Percentiles rank a stretch among this genome's conserved stretches.
These are phyloP conservation scores for Esperia sulphurella DNA, from an alignment of 2,888 invertebrate species.

Conservation along the genomic window DNA sequence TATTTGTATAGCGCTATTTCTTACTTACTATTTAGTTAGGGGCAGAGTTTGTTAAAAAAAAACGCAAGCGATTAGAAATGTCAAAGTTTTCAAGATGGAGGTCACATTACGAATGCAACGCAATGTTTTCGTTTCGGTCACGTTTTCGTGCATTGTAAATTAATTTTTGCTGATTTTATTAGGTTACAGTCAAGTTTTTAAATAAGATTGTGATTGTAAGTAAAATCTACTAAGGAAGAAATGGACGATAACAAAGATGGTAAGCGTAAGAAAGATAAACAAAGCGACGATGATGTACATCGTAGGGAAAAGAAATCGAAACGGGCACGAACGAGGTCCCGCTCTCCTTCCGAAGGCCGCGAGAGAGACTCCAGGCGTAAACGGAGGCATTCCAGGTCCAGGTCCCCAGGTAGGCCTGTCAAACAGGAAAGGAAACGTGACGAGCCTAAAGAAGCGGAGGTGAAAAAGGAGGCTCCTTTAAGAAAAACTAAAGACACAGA, in stretches of 20 bases:
- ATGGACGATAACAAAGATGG: constrained; percentile 8
- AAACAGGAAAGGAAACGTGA: constrained; percentile 44
- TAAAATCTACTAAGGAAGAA: background rate
- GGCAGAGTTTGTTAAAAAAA: too few species aligned
- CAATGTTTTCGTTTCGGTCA: too few species aligned
- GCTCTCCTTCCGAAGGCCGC: constrained; percentile 34
- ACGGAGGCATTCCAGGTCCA: constrained; percentile 52
- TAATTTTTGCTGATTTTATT: too few species aligned
- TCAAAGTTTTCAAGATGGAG: too few species aligned
- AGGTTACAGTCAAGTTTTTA: too few species aligned
- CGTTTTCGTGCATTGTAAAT: too few species aligned
- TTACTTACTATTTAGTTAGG: too few species aligned
- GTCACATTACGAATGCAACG: too few species aligned
- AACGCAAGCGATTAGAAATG: too few species aligned
- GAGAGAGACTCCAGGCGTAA: constrained; percentile 48
- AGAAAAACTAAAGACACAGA: constrained; percentile 75
- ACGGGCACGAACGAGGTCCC: constrained; percentile 48
- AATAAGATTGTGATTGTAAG: too few species aligned
- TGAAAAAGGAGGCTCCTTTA: constrained; percentile 40
- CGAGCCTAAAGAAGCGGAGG: constrained; percentile 26
- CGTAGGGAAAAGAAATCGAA: constrained; percentile 35
- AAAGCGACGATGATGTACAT: constrained; percentile 6
- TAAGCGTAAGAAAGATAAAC: constrained; percentile 10
- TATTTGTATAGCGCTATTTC: too few species aligned
- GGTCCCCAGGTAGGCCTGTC: constrained; percentile 32